phyloP scores from a whole-genome alignment of 1,140 invertebrate species.

The Chionoecetes opilio region DNA sequence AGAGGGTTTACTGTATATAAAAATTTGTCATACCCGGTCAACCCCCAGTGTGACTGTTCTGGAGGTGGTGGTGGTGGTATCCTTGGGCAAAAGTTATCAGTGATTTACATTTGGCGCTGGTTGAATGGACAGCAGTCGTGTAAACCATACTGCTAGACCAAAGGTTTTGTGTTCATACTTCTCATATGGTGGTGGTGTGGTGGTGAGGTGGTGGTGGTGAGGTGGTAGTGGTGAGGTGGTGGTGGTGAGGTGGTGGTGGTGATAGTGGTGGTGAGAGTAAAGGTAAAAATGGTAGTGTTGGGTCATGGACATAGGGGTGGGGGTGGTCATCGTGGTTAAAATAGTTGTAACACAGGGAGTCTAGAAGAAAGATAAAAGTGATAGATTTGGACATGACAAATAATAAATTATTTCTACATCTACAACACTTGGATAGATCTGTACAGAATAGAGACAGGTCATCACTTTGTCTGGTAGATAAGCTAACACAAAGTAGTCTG shows the following conservation, averaged over 20 bases:
- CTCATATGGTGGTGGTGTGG: constrained; percentile 55
- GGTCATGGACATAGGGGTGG: constrained; percentile 71
- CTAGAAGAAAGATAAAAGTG: constrained; percentile 79
- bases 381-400: constrained; percentile 80
- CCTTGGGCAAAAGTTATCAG: constrained; percentile 70
- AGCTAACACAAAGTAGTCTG: constrained; percentile 80
- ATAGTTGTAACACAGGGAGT: constrained; percentile 78
- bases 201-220: constrained; percentile 44
- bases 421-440: constrained; percentile 80
- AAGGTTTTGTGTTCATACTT: constrained; percentile 67
- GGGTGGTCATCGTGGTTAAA: constrained; percentile 76
- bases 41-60: constrained; percentile 74
- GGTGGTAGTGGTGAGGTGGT: constrained; percentile 36
- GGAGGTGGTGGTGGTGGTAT: constrained; percentile 77
- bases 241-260: constrained; percentile 55
- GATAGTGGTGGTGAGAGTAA: constrained; percentile 53
- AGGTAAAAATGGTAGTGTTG: constrained; percentile 74
- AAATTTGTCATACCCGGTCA: constrained; percentile 48
- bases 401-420: constrained; percentile 80
- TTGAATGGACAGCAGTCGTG: constrained; percentile 73
- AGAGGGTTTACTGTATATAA: no score
- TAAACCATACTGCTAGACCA: constrained; percentile 72
- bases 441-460: constrained; percentile 80
- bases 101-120: constrained; percentile 78
- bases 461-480: constrained; percentile 78